Conservation (phyloP, 2,888 invertebrate genomes). For the Plebejus melissa region DNA sequence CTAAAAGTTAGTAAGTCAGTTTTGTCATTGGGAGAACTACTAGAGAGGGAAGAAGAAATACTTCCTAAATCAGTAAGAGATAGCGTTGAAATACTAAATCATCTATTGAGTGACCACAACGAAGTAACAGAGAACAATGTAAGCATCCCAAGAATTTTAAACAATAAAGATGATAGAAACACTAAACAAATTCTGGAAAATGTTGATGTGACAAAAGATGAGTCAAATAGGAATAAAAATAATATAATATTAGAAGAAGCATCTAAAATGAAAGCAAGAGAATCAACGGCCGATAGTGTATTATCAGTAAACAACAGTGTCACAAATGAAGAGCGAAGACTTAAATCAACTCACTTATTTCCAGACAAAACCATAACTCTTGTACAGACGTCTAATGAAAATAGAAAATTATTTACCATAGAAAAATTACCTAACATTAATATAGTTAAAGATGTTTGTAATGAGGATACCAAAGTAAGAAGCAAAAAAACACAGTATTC, state of each 20-base stretch:
- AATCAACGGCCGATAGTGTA: not conserved
- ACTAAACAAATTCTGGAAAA: not conserved
- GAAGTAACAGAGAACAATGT: not conserved
- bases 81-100: slow-evolving; percentile 9
- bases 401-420: not conserved
- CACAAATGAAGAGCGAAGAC: not conserved
- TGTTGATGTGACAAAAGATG: not conserved
- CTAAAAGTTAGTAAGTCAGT: slow-evolving; percentile 57
- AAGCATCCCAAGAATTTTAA: not conserved
- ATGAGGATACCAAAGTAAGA: not conserved
- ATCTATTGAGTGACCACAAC: not conserved
- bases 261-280: not conserved
- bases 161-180: not conserved
- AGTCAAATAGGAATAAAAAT: not conserved
- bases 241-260: not conserved
- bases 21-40: slow-evolving; percentile 57
- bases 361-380: not conserved
- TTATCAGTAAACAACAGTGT: not conserved
- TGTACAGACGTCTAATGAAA: not conserved
- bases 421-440: not conserved
- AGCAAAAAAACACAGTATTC: not conserved
- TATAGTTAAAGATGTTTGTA: not conserved
- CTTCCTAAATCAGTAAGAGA: not conserved
- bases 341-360: not conserved
- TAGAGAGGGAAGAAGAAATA: slow-evolving; percentile 51